These are phyloP conservation scores for Lasius fuliginosus DNA, from an alignment of 2,888 invertebrate genomes.

Conservation along the genomic window DNA sequence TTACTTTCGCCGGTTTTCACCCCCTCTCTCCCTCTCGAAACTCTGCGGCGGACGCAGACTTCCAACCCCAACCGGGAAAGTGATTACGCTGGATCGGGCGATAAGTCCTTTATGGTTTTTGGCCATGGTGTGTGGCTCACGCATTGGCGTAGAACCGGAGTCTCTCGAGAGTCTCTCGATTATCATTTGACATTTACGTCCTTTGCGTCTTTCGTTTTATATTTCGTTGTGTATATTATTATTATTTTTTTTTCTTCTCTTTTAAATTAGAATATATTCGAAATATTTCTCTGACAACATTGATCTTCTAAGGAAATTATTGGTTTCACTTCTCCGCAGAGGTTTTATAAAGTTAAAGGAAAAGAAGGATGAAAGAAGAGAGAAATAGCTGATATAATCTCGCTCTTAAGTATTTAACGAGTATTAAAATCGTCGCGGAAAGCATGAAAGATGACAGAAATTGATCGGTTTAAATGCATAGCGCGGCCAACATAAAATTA, in stretches of 20 bases:
- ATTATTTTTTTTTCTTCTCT: background rate
- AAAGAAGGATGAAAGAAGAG: background rate
- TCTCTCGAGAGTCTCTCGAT: too few species aligned
- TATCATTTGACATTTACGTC: background rate
- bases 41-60: slow-evolving; percentile 63
- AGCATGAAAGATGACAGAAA: slow-evolving; percentile 24
- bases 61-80: slow-evolving; percentile 71
- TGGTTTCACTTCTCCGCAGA: background rate
- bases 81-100: slow-evolving; percentile 72
- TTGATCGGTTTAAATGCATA: slow-evolving; percentile 14
- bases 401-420: background rate
- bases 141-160: slow-evolving; percentile 37
- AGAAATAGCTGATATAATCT: background rate
- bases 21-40: slow-evolving; percentile 44
- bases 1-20: slow-evolving; percentile 77
- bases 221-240: too few species aligned
- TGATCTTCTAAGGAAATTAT: background rate
- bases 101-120: slow-evolving; percentile 74
- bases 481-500: slow-evolving; percentile 27
- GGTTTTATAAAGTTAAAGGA: background rate
- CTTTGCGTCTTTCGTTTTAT: background rate
- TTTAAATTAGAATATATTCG: background rate
- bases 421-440: background rate
- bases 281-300: background rate
- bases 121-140: slow-evolving; percentile 55